These are phyloP conservation scores for Alloscopus bannaensis DNA, from an alignment of 2,888 invertebrate genomes.

Conservation along the genomic window DNA sequence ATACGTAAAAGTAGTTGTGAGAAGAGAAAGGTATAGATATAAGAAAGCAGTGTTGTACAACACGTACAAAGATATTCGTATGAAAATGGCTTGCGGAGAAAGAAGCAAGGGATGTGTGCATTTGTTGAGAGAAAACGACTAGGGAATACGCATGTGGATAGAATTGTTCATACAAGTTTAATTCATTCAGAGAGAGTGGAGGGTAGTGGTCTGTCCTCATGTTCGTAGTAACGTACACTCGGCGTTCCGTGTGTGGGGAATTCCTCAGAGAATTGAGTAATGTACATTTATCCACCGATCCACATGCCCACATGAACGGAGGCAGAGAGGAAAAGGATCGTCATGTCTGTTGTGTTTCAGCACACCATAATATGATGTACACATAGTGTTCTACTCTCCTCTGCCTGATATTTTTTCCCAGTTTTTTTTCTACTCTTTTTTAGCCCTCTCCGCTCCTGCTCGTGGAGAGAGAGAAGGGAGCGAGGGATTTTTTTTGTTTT, in stretches of 20 bases:
- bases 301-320: no score
- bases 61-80: neutral
- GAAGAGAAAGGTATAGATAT: no score
- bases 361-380: neutral
- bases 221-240: no score
- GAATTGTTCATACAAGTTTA: conserved; percentile 34
- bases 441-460: neutral
- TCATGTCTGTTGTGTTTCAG: neutral
- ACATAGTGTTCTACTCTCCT: neutral
- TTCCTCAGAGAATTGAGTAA: no score
- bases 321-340: no score
- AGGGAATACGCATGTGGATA: conserved; percentile 56
- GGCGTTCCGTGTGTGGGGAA: no score
- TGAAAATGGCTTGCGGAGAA: conserved; percentile 4
- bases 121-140: conserved; percentile 8
- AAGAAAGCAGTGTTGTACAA: no score
- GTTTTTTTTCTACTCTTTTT: conserved; percentile 3
- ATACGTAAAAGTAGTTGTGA: neutral
- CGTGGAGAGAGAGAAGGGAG: conserved; percentile 26
- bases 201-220: no score
- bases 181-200: conserved; percentile 48
- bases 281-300: no score
- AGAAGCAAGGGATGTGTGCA: conserved; percentile 3
- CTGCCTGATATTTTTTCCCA: conserved; percentile 1
- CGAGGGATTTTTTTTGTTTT: conserved; percentile 51